These are phyloP conservation scores for Eupsilia transversa DNA, from an alignment of 2,888 invertebrate species.

Conservation along the genomic window DNA sequence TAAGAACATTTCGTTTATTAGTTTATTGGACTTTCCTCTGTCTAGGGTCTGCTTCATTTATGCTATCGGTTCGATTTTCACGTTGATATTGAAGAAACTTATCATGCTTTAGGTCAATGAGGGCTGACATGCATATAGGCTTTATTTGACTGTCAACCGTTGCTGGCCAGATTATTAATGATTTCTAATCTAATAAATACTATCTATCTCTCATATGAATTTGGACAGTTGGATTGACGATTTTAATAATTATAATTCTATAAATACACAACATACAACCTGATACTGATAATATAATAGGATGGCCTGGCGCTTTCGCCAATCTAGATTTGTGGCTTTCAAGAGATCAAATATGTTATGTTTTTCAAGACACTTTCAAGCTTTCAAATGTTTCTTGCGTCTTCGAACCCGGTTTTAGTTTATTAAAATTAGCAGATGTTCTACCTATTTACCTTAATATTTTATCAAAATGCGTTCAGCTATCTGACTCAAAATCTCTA, in stretches of 20 bases:
- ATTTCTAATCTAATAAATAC: not conserved
- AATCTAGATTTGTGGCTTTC: not conserved
- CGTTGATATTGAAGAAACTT: not conserved
- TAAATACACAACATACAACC: no score
- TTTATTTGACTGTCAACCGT: not conserved
- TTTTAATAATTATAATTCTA: no score
- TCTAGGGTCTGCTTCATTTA: not conserved
- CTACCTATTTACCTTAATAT: not conserved
- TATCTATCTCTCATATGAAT: no score
- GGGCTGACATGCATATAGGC: not conserved
- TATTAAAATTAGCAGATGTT: not conserved
- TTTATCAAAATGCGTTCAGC: not conserved
- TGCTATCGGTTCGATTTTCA: not conserved
- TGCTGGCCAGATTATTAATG: not conserved
- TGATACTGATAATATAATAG: no score
- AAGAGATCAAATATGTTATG: not conserved
- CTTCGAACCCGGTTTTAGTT: not conserved
- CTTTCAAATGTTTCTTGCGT: no score
- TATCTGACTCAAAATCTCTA: constrained; percentile 1
- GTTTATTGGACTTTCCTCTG: constrained; percentile 21
- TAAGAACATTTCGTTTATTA: constrained; percentile 26
- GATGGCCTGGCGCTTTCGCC: no score
- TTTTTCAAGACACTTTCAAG: not conserved
- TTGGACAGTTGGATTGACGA: no score
- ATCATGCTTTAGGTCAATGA: not conserved